Percentiles rank a stretch among this genome's conserved stretches.
Evolutionary conservation across 2,113 vertebrate species (phyloP).

Genomic region (Climacteris rufus): DNA sequence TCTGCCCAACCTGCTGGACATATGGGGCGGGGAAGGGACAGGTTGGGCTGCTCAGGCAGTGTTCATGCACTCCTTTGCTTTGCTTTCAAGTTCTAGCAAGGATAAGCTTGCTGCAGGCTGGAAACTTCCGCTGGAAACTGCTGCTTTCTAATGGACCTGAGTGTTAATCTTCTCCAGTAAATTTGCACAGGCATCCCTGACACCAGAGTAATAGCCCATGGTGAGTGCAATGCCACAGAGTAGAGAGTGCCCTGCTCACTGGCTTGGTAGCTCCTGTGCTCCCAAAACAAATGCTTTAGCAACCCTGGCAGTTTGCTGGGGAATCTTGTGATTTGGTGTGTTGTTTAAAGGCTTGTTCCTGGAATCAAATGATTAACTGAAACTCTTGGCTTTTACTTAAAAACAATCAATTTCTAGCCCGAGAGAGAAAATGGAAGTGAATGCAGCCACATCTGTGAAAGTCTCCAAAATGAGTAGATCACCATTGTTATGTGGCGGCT

Average conservation of each 20-base stretch:
- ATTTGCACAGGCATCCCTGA: not conserved
- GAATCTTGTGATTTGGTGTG: not conserved
- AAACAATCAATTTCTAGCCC: not conserved
- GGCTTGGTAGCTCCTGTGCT: not conserved
- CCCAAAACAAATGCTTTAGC: not conserved
- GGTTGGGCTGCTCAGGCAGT: not conserved
- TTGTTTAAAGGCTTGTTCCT: not conserved
- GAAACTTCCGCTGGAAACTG: not conserved
- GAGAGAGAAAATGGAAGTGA: not conserved
- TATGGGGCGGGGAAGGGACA: not conserved
- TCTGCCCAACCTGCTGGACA: not conserved
- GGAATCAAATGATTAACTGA: slow-evolving; percentile 26
- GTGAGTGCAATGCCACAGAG: not conserved
- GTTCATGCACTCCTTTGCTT: not conserved
- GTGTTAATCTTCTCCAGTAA: not conserved
- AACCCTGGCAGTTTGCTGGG: not conserved
- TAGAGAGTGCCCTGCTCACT: not conserved
- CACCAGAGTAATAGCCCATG: not conserved
- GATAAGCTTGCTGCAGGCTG: not conserved
- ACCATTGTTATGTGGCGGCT: not conserved
- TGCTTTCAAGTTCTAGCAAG: not conserved
- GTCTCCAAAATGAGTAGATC: not conserved
- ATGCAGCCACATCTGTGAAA: not conserved
- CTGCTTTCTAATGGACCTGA: not conserved
- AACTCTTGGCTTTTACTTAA: slow-evolving; percentile 17